A percentile compares a stretch with the other conserved stretches of the same genome.
Evolutionary conservation across 2,113 vertebrate species (phyloP).

Genomic region (Dolichallabes microphthalmus): DNA sequence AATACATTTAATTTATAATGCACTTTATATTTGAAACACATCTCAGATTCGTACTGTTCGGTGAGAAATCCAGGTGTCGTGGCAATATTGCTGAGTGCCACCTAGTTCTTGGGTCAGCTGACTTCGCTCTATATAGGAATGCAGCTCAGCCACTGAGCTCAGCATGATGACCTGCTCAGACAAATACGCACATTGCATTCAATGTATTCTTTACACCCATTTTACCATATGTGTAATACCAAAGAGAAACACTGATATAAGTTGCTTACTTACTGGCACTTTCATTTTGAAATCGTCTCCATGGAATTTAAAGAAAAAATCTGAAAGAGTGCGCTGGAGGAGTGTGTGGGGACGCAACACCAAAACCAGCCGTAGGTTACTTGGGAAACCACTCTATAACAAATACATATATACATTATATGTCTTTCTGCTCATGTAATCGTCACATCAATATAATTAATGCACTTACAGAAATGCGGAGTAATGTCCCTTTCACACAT

Average conservation of each 20-base stretch:
- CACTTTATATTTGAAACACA: too few relatives aligned
- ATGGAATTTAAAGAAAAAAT: conserved; percentile 89
- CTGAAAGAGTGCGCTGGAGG: conserved; percentile 85
- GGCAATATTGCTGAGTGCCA: conserved; percentile 90
- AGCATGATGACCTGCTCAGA: conserved; percentile 91
- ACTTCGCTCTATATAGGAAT: conserved; percentile 87
- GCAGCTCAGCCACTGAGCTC: conserved; percentile 89
- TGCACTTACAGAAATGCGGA: conserved; percentile 89
- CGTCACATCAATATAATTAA: background rate
- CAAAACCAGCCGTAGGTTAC: conserved; percentile 90
- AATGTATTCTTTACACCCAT: too few relatives aligned
- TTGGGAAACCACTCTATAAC: conserved; percentile 88
- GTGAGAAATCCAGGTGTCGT: conserved; percentile 88
- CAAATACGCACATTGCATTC: background rate
- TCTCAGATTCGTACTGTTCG: conserved; percentile 94
- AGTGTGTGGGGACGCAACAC: conserved; percentile 88
- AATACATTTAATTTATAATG: too few relatives aligned
- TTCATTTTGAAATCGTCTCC: conserved; percentile 98
- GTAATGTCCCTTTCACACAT: conserved; percentile 92
- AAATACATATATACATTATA: background rate
- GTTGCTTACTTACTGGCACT: conserved; percentile 84
- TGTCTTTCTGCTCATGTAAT: background rate
- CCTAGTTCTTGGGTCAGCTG: conserved; percentile 94
- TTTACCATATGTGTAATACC: too few relatives aligned
- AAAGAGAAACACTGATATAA: background rate